Evolutionary conservation across 2,797 vertebrate genomes (phyloP).

Genomic region (Alfaro cultratus): DNA sequence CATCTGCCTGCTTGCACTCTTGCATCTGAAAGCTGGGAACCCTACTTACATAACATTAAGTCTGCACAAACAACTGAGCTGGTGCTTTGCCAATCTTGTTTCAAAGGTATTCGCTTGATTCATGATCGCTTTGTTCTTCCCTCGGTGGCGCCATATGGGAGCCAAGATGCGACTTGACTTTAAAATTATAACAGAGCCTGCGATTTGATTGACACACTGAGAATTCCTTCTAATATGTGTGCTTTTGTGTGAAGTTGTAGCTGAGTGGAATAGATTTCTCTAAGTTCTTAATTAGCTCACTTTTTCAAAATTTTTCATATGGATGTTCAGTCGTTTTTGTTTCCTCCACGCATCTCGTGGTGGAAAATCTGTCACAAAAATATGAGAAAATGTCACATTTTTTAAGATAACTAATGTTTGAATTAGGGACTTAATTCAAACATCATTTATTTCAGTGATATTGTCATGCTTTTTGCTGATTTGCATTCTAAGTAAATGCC

Average conservation of each 20-base stretch:
- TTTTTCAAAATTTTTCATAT: conserved; percentile 36
- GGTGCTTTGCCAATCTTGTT: conserved; percentile 66
- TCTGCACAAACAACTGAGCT: conserved; percentile 59
- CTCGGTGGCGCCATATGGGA: conserved; percentile 65
- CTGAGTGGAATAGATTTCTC: conserved; percentile 41
- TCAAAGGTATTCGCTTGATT: conserved; percentile 70
- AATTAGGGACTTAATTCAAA: neutral
- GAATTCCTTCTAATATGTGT: conserved; percentile 50
- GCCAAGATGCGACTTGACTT: conserved; percentile 63
- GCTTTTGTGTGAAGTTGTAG: conserved; percentile 45
- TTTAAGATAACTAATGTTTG: neutral
- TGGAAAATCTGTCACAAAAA: conserved; percentile 27
- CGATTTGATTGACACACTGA: conserved; percentile 70
- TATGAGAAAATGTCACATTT: neutral
- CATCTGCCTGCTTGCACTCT: conserved; percentile 35
- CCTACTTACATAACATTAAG: conserved; percentile 54
- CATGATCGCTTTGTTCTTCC: conserved; percentile 69
- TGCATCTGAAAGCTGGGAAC: conserved; percentile 55
- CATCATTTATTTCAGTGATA: conserved; percentile 8
- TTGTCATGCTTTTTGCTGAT: conserved; percentile 12
- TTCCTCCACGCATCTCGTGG: conserved; percentile 13
- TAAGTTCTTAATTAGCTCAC: conserved; percentile 70
- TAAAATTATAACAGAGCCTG: conserved; percentile 60
- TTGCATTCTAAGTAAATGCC: conserved; percentile 45
- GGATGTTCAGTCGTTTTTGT: conserved; percentile 10